These are phyloP conservation scores for Seira musarum DNA, from an alignment of 2,888 invertebrate genomes.

Conservation along the genomic window DNA sequence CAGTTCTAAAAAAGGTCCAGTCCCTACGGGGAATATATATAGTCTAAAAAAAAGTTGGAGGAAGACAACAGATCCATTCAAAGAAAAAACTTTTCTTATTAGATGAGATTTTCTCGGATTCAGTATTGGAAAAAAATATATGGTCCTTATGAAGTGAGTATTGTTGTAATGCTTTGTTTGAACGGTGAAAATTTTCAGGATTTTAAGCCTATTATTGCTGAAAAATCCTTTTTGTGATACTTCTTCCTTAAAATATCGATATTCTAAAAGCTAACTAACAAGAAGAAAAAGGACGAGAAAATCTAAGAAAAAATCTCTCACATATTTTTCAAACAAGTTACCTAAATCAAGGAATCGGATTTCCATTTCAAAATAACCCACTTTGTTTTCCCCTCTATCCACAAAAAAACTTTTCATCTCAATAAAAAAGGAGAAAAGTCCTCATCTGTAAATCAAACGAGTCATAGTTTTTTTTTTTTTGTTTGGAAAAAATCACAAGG, in stretches of 20 bases:
- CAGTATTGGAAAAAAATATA: slow-evolving; percentile 13
- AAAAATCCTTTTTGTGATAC: too few relatives aligned
- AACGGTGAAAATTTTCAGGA: too few relatives aligned
- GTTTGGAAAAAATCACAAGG: too few relatives aligned
- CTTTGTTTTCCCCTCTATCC: neutral
- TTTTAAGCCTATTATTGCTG: too few relatives aligned
- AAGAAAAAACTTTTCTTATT: slow-evolving; percentile 44
- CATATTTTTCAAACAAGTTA: slow-evolving; percentile 15
- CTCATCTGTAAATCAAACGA: too few relatives aligned
- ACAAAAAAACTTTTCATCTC: too few relatives aligned
- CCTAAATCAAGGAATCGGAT: neutral
- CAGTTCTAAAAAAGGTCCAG: neutral
- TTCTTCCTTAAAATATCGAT: too few relatives aligned
- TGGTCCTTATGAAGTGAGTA: neutral
- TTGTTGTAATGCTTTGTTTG: too few relatives aligned
- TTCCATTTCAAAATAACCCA: slow-evolving; percentile 37
- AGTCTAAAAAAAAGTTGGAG: neutral
- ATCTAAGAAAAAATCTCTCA: slow-evolving; percentile 12
- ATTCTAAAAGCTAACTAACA: slow-evolving; percentile 1
- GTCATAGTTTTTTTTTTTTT: too few relatives aligned
- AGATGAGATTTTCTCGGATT: slow-evolving; percentile 43
- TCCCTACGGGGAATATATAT: neutral
- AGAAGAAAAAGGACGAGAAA: neutral
- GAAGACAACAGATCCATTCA: slow-evolving; percentile 18
- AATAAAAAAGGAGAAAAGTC: too few relatives aligned